Percentiles rank a stretch among this genome's conserved stretches.
phyloP scores from a whole-genome alignment of 2,888 invertebrate species.

The Harpalus rubripes region DNA sequence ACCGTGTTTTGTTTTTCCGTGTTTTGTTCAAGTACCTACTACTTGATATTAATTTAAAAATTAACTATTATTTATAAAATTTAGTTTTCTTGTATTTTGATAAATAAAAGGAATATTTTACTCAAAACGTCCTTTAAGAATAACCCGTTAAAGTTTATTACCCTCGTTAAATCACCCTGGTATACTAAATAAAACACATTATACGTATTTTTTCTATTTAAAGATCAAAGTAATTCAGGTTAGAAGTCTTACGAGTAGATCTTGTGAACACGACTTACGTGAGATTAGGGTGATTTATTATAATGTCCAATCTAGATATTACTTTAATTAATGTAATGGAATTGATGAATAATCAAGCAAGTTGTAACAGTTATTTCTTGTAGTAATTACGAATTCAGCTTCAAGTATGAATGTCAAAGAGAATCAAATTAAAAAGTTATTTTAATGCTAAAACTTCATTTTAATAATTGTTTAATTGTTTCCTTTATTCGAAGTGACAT shows the following conservation, averaged over 20 bases:
- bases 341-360: background rate
- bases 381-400: background rate
- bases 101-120: too few species aligned
- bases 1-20: too few species aligned
- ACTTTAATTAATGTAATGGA: slow-evolving; percentile 3
- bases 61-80: too few species aligned
- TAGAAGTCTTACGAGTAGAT: background rate
- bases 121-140: background rate
- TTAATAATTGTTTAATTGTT: background rate
- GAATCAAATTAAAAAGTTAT: slow-evolving; percentile 1
- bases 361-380: background rate
- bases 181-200: background rate
- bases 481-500: too few species aligned
- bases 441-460: background rate
- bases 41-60: too few species aligned
- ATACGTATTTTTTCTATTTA: background rate
- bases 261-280: background rate
- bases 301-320: slow-evolving; percentile 3
- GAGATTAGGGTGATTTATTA: slow-evolving; percentile 6
- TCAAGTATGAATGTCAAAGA: background rate
- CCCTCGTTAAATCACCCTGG: background rate
- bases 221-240: background rate
- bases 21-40: too few species aligned
- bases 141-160: background rate
- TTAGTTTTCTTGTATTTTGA: too few species aligned